Conservation (phyloP, 2,888 invertebrate species). For the Troides oblongomaculatus region DNA sequence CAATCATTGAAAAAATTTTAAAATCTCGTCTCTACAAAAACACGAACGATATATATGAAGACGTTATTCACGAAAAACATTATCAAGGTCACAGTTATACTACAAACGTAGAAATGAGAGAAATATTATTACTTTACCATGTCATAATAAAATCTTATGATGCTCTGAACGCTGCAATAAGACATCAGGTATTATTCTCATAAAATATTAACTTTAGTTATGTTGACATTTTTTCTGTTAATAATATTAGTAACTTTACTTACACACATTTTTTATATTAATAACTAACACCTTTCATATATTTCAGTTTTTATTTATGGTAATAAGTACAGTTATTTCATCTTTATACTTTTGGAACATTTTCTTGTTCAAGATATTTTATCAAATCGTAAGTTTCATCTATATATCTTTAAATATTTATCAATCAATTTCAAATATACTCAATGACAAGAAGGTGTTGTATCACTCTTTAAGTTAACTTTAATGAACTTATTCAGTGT, state of each 20-base stretch:
- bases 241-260: background rate
- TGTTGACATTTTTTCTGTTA: too few relatives aligned
- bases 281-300: background rate
- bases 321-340: background rate
- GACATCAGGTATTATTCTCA: conserved; percentile 6
- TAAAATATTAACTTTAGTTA: background rate
- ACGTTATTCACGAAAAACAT: background rate
- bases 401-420: background rate
- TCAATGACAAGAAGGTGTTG: background rate
- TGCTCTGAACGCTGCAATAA: conserved; percentile 13
- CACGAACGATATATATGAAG: background rate
- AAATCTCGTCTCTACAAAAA: background rate
- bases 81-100: background rate
- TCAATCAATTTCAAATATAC: background rate
- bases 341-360: conserved; percentile 13
- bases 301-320: conserved; percentile 5
- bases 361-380: background rate
- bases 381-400: background rate
- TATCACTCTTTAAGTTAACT: too few relatives aligned
- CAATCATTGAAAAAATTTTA: background rate
- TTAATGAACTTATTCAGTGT: too few relatives aligned
- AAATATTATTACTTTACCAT: conserved; percentile 7
- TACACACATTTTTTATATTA: background rate
- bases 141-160: conserved; percentile 4
- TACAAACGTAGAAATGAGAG: conserved; percentile 1